phyloP scores from a whole-genome alignment of 2,113 vertebrate species.

The Crotalus helleri region DNA sequence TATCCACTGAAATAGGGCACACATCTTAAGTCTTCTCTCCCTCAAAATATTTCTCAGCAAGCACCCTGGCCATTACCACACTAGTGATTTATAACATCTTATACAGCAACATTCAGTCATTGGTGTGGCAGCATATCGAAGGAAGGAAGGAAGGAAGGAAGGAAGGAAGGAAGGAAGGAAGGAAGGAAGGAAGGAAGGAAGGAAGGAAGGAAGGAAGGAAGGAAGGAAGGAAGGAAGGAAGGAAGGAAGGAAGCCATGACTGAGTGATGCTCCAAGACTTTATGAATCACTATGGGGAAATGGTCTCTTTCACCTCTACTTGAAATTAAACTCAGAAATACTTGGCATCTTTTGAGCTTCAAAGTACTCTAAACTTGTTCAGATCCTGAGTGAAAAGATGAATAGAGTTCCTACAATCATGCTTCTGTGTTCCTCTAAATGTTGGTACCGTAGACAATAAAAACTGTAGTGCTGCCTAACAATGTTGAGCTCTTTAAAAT shows the following conservation, averaged over 20 bases:
- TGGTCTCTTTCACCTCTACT: slow-evolving; percentile 45
- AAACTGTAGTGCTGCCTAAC: slow-evolving; percentile 49
- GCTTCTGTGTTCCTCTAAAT: slow-evolving; percentile 53
- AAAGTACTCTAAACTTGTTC: slow-evolving; percentile 60
- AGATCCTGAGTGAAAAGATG: slow-evolving; percentile 61
- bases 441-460: slow-evolving; percentile 46
- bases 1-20: not conserved
- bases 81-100: not conserved
- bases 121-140: not conserved
- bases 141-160: no score
- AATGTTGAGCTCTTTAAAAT: slow-evolving; percentile 53
- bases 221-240: not conserved
- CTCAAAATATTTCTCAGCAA: slow-evolving; percentile 36
- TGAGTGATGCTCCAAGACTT: not conserved
- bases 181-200: not conserved
- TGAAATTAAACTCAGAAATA: slow-evolving; percentile 42
- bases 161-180: no score
- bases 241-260: not conserved
- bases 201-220: no score
- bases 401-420: slow-evolving; percentile 59
- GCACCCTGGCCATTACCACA: slow-evolving; percentile 10
- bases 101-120: not conserved
- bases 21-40: not conserved
- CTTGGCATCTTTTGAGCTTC: slow-evolving; percentile 30
- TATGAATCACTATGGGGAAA: not conserved